A percentile compares a stretch with the other conserved stretches of the same genome.
phyloP scores from a whole-genome alignment of 2,113 vertebrate species.

The Zapornia atra region DNA sequence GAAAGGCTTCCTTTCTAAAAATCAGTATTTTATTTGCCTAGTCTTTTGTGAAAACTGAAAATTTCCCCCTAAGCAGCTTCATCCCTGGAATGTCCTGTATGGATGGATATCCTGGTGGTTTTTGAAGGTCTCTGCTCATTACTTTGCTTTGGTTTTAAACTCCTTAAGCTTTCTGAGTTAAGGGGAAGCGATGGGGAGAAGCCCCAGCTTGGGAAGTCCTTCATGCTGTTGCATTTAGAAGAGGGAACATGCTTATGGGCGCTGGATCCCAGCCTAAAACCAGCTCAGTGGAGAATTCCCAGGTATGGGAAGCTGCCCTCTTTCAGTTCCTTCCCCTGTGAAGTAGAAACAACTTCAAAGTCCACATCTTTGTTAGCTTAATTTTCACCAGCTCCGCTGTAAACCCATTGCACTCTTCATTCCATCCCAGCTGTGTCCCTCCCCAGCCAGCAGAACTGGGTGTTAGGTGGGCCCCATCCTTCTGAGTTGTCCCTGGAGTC shows the following conservation, averaged over 20 bases:
- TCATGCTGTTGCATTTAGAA: background rate
- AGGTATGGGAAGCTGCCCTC: background rate
- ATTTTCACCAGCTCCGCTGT: background rate
- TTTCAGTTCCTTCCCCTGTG: background rate
- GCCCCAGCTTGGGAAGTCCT: background rate
- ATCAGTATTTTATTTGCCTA: background rate
- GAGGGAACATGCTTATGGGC: background rate
- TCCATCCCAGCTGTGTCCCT: rapidly evolving
- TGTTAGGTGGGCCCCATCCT: background rate
- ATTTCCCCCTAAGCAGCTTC: background rate
- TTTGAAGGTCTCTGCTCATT: background rate
- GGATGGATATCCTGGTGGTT: background rate
- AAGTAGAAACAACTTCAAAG: background rate
- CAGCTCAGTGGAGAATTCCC: background rate
- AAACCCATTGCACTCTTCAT: background rate
- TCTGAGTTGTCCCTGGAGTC: rapidly evolving
- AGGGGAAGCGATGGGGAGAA: background rate
- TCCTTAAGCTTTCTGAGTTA: background rate
- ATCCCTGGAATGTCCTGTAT: background rate
- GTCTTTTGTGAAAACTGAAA: background rate
- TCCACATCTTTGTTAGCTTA: background rate
- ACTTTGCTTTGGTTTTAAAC: background rate
- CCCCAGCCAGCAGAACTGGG: background rate
- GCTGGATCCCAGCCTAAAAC: background rate
- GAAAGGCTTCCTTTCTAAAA: background rate